phyloP scores from a whole-genome alignment of 2,888 invertebrate genomes.

The Hofmannophila pseudospretella region DNA sequence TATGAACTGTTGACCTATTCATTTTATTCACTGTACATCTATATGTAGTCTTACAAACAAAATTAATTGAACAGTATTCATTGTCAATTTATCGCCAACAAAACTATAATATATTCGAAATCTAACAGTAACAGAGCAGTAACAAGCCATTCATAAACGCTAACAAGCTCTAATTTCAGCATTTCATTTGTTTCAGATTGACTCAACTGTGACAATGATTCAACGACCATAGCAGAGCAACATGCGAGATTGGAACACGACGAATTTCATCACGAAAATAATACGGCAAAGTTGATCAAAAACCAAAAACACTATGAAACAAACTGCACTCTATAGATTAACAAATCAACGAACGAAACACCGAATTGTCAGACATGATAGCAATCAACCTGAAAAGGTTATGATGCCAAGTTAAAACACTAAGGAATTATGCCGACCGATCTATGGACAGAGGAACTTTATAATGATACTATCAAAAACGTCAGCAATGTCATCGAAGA shows the following conservation, averaged over 20 bases:
- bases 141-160: too few species aligned
- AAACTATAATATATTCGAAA: too few species aligned
- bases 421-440: conserved; percentile 59
- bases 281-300: conserved; percentile 3
- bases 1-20: too few species aligned
- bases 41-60: too few species aligned
- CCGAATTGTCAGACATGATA: conserved; percentile 38
- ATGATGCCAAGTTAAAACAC: conserved; percentile 59
- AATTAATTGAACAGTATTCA: too few species aligned
- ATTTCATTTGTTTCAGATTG: conserved; percentile 4
- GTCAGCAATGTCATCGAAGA: conserved; percentile 32
- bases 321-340: conserved; percentile 4
- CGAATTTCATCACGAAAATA: not conserved
- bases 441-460: conserved; percentile 44
- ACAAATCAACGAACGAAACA: conserved; percentile 22
- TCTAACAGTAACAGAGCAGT: too few species aligned
- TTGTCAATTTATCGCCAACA: too few species aligned
- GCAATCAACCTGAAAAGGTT: conserved; percentile 46
- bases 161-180: too few species aligned
- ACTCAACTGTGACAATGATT: not conserved
- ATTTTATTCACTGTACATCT: too few species aligned
- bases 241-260: not conserved
- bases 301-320: conserved; percentile 13
- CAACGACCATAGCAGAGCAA: not conserved
- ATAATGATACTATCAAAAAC: conserved; percentile 35